phyloP scores from a whole-genome alignment of 2,797 vertebrate genomes.

The Phoxinus dragarum region DNA sequence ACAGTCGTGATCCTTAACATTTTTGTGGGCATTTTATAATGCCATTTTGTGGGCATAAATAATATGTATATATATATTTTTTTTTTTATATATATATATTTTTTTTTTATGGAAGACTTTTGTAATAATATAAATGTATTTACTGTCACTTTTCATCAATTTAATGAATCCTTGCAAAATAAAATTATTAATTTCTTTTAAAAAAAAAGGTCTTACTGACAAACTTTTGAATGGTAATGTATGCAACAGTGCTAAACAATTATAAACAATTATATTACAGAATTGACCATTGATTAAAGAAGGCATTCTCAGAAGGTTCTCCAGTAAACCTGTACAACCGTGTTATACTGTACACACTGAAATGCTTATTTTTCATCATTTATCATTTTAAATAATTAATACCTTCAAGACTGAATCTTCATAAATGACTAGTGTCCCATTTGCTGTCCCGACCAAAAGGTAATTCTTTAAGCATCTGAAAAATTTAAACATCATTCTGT shows the following conservation, averaged over 20 bases:
- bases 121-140: background rate
- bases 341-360: background rate
- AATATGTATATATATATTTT: too few species aligned
- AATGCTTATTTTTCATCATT: too few species aligned
- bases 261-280: background rate
- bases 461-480: conserved; percentile 85
- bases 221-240: background rate
- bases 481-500: conserved; percentile 53
- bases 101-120: too few species aligned
- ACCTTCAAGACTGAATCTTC: conserved; percentile 91
- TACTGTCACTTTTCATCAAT: background rate
- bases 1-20: background rate
- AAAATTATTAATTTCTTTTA: background rate
- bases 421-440: conserved; percentile 88
- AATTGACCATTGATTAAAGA: background rate
- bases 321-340: background rate
- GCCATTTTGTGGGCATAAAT: too few species aligned
- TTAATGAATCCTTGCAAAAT: background rate
- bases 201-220: background rate
- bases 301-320: background rate
- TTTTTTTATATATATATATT: too few species aligned
- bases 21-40: too few species aligned
- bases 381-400: conserved; percentile 33
- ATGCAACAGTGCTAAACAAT: background rate
- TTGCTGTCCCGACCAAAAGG: conserved; percentile 90